Evolutionary conservation across 2,113 vertebrate genomes (phyloP), one percentile per base, ranked within the genome.

Genomic region (Hyla sarda): DNA sequence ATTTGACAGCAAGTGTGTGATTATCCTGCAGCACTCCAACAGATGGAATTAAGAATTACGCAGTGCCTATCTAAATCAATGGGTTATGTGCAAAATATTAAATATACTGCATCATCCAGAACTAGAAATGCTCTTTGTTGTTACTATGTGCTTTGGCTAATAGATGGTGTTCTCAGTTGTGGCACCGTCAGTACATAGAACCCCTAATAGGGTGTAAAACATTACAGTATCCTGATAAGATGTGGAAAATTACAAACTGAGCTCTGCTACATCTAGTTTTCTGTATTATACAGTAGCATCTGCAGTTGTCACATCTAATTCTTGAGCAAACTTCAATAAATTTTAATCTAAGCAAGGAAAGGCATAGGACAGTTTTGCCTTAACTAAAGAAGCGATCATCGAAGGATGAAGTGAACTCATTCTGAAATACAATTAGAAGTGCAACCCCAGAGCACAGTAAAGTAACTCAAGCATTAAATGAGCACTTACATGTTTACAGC

Each of bases 381-480:
- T 87, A 86, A 86, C 85, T 74, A 60, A 90, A 92, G 87, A 87
- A 85, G 74, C 90, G 89, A 87, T 88, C 93, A 93, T 91, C 88
- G 91, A 92, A 92, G 91, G 90, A 90, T 93, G 90, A 94, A 92
- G 80, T 91, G 92, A 95, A 90, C 92, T 90, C 88, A 92, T 94
- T 93, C 93, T 90, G 89, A 77, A 92, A 94, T 88, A 90, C 90
- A 93, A 94, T 93, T 91, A 93, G 91, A 91, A 94, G 93, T 88
- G 87, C 73, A 91, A 91, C 90, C 90, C 73, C 89, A 89, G 89
- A 93, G 90, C 90, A 92, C 89, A 88, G 91, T 88, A 92, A 93
- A 93, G 82, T 82, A 93, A 93, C 91, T 93, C 92, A 95, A 93
- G 93, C 94, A 90, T 93, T 93, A 94, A 95, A 95, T 95, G 92